Evolutionary conservation across 2,113 vertebrate genomes (phyloP).

Genomic region (Paralichthys olivaceus): DNA sequence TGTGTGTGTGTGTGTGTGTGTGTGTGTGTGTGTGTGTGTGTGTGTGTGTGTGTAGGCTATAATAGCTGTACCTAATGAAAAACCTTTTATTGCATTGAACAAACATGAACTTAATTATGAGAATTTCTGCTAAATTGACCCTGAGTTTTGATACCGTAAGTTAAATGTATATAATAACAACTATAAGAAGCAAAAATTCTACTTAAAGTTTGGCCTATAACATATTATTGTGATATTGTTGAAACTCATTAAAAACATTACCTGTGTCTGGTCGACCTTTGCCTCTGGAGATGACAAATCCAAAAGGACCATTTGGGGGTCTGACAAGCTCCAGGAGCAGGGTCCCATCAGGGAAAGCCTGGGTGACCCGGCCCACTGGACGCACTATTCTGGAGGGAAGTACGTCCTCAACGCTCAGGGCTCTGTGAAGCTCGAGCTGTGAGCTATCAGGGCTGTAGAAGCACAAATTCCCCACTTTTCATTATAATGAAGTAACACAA

Average conservation of each 20-base stretch:
- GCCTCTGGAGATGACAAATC: conserved; percentile 90
- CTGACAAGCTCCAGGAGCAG: conserved; percentile 89
- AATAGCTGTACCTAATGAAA: no score
- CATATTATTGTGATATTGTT: not conserved
- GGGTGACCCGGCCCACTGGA: conserved; percentile 84
- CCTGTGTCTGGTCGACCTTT: conserved; percentile 91
- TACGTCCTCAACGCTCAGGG: conserved; percentile 87
- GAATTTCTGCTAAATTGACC: not conserved
- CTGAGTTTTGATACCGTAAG: not conserved
- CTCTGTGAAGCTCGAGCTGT: conserved; percentile 73
- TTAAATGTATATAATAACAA: not conserved
- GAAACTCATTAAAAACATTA: conserved; percentile 55
- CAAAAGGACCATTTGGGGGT: conserved; percentile 85
- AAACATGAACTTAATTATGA: not conserved
- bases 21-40: no score
- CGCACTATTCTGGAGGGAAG: conserved; percentile 80
- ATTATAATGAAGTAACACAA: not conserved
- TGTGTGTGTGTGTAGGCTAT: no score
- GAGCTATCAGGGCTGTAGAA: conserved; percentile 66
- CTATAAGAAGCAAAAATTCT: not conserved
- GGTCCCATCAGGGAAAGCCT: conserved; percentile 91
- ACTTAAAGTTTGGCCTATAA: not conserved
- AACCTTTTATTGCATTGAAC: not conserved
- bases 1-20: no score
- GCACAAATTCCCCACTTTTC: conserved; percentile 7